These are phyloP conservation scores for Cyprinella venusta DNA, from an alignment of 2,797 vertebrate genomes.

Conservation along the genomic window DNA sequence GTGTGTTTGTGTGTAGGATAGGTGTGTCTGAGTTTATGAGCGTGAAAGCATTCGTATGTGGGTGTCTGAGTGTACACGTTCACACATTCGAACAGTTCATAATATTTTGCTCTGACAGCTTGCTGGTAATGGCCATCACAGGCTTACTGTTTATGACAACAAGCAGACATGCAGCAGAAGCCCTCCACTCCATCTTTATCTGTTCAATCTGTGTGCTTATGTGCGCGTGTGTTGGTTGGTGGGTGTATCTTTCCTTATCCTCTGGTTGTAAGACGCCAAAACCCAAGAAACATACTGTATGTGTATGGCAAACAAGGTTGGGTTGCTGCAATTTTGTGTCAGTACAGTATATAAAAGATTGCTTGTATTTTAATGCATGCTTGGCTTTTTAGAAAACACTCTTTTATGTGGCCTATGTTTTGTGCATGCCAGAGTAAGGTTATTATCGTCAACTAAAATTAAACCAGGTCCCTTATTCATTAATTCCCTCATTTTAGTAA, in stretches of 20 bases:
- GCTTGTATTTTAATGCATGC: neutral
- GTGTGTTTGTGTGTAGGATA: constrained; percentile 29
- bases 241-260: neutral
- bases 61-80: constrained; percentile 36
- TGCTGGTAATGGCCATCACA: constrained; percentile 46
- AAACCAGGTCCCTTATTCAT: neutral
- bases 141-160: constrained; percentile 47
- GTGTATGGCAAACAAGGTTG: neutral
- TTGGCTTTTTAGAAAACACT: neutral
- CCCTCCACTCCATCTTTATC: constrained; percentile 30
- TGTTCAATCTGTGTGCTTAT: constrained; percentile 12
- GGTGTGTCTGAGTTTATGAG: constrained; percentile 18
- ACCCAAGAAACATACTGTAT: neutral
- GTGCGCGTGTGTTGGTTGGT: constrained; percentile 1
- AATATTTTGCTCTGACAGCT: constrained; percentile 54
- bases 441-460: neutral
- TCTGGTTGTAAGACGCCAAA: constrained; percentile 13
- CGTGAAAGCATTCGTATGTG: constrained; percentile 29
- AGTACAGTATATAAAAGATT: neutral
- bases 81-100: constrained; percentile 49
- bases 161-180: constrained; percentile 19
- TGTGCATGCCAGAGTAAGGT: neutral
- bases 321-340: constrained; percentile 12
- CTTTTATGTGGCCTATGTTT: neutral
- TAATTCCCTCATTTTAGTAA: neutral